phyloP scores from a whole-genome alignment of 2,888 invertebrate genomes.

The Bedellia somnulentella region DNA sequence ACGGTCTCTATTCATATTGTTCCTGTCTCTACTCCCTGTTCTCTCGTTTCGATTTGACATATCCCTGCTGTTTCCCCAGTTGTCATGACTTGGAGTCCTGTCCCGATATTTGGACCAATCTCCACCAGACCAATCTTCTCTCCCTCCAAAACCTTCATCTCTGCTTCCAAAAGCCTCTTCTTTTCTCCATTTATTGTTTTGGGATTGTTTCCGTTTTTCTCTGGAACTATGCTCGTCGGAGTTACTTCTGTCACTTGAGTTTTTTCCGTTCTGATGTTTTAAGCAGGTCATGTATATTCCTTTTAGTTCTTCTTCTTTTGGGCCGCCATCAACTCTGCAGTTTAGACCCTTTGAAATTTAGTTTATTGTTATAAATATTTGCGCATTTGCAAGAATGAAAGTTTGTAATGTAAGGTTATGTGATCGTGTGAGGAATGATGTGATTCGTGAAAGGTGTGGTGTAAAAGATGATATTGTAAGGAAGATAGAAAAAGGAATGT shows the following conservation, averaged over 20 bases:
- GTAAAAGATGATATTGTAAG: too few relatives aligned
- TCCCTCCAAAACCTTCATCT: conserved; percentile 13
- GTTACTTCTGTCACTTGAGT: conserved; percentile 13
- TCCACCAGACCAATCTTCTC: conserved; percentile 10
- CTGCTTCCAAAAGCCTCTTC: conserved; percentile 8
- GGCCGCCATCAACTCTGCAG: conserved; percentile 62
- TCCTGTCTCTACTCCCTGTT: not conserved
- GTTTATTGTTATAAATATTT: too few relatives aligned
- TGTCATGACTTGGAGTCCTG: conserved; percentile 8
- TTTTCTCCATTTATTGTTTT: too few relatives aligned
- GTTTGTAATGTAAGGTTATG: too few relatives aligned
- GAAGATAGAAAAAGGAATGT: too few relatives aligned
- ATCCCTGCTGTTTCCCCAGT: conserved; percentile 3
- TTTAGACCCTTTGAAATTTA: conserved; percentile 50
- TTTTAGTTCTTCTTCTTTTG: conserved; percentile 60
- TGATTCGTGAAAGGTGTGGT: too few relatives aligned
- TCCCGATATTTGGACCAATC: conserved; percentile 4
- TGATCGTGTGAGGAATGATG: too few relatives aligned
- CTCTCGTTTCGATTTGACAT: not conserved
- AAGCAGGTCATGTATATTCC: conserved; percentile 60
- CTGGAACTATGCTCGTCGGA: conserved; percentile 27
- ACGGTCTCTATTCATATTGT: not conserved
- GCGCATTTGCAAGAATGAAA: too few relatives aligned
- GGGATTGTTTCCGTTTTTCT: conserved; percentile 17
- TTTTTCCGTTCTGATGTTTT: conserved; percentile 35